Evolutionary conservation across 1,140 invertebrate species (phyloP), one percentile per base, ranked within the genome.

Genomic region (Orius insidiosus): DNA sequence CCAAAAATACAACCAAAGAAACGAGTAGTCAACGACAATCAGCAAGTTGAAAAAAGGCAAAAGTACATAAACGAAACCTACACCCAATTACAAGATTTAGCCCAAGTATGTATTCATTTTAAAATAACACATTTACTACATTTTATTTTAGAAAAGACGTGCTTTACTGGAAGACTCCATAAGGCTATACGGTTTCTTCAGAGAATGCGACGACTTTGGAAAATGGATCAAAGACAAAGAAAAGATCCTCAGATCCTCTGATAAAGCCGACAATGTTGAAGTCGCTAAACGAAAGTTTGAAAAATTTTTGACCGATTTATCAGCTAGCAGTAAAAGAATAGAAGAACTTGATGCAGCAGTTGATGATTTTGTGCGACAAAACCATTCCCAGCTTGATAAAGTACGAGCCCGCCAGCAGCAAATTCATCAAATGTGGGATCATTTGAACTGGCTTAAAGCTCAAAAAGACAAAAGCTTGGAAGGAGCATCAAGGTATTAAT

Each of bases 151-250:
- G 39, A 73, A 76, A 39, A 71, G 93, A 1, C 78, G 84, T 50
- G 74, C 78, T 0, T 71, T 90, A 19, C 67, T 98, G 7, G 86
- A 92, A 54, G 93, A 97, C 61, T 82, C 92, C 0, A 90, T 95
- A 47, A 75, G 85, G 51, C 66, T 98, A 11, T 96, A 89, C 62
- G 81, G 80, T 24, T 97, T 97, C 68, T 93, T 92, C 62, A 74
- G 83, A n/a, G 92, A 98, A 60, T 98, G 93, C 66, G 89, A 96
- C 58, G 90, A 95, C 60, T 95, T 98, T 62, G 92, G 96, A 63
- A 80, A 81, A 52, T 98, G 94, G 94, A 93, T 97, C 58, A 82
- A 81, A 55, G 92, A 97, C 47, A 96, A 93, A 59, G 87, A 94
- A 62, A 80, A 84, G 57, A 72, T 93, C 63, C 66, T 97, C 15